Base-by-base conservation (phyloP, 2,888 invertebrate species). In the Erpobdella octoculata region DNA sequence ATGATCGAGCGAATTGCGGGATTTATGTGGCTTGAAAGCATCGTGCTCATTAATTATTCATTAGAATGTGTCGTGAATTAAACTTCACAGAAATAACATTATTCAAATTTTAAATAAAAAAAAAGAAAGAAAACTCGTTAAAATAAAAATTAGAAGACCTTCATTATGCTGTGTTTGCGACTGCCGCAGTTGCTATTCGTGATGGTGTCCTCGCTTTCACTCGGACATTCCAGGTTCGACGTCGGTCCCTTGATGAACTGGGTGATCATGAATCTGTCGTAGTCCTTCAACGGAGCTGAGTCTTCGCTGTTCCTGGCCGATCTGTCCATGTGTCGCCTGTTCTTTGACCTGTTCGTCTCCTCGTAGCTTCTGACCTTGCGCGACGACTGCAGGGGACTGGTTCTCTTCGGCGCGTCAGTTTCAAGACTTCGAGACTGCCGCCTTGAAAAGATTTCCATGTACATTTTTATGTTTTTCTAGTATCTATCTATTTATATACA, bases 231-330 rank as follows among this genome's bases (percentile, higher is more conserved):
- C 21, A 78, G 77, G 72, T 78, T 79, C 72, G 77, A 78, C 64
- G 78, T 79, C 12, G 81, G 79, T 21, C 80, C 79, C 73, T 78
- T 77, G 33, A 78, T 78, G 74, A 81, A 81, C 72, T 81, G 79
- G 0, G 81, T 81, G 67, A 81, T 81, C 73, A 80, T 78, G 12
- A 80, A 73, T 18, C 79, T 75, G 72, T 81, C 80, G 71, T 80
- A 79, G 71, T 81, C 81, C 59, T 64, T 36, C 9, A 36, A 28
- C 3, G 53, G 21, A 31, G 5, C 59, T 28, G 18, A 41, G 1
- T 25, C 59, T 37, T 12, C 76, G 78, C 66, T 79, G 79, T 33
- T 80, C 80, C 71, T 79, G 79, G 62, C 21, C 21, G 21, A 21
- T 53, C 53, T 53, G 18, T 53, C 53, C 18, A 53, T 21, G 53